phyloP scores from a whole-genome alignment of 2,888 invertebrate species.

The Toxonevra muliebris region DNA sequence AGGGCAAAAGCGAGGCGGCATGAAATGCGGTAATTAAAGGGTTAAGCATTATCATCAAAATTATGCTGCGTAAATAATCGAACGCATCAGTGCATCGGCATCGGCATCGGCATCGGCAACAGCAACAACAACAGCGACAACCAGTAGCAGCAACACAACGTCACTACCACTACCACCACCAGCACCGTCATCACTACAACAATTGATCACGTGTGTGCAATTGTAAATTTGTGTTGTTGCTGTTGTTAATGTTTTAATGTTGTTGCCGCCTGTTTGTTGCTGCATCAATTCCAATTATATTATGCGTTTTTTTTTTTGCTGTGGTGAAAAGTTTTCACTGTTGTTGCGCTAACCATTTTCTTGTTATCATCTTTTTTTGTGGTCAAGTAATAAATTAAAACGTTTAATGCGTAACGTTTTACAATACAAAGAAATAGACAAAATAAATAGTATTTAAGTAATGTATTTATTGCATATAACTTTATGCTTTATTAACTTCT shows the following conservation, averaged over 20 bases:
- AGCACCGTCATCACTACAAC: neutral
- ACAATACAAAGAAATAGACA: no score
- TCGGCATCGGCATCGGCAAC: neutral
- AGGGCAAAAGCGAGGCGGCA: slow-evolving; percentile 9
- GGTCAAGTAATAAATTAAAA: no score
- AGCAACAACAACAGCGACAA: slow-evolving; percentile 16
- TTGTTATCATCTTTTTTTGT: no score
- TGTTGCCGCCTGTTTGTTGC: neutral
- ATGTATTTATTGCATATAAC: no score
- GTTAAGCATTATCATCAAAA: slow-evolving; percentile 30
- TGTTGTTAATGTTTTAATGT: slow-evolving; percentile 26
- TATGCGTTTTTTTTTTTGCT: no score
- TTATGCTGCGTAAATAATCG: slow-evolving; percentile 16
- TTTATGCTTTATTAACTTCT: no score
- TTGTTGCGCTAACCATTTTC: no score
- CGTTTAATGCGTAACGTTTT: no score
- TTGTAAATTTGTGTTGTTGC: slow-evolving; percentile 19
- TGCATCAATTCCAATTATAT: no score
- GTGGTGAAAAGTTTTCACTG: no score
- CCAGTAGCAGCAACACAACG: neutral
- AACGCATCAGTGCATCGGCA: slow-evolving; percentile 9
- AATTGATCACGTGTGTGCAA: neutral
- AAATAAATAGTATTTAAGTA: no score
- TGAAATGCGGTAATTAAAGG: slow-evolving; percentile 29
- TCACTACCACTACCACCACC: neutral